These are phyloP conservation scores for Actinostola sp. DNA, from an alignment of 92 coral and sea anemone genomes.

Conservation along the genomic window DNA sequence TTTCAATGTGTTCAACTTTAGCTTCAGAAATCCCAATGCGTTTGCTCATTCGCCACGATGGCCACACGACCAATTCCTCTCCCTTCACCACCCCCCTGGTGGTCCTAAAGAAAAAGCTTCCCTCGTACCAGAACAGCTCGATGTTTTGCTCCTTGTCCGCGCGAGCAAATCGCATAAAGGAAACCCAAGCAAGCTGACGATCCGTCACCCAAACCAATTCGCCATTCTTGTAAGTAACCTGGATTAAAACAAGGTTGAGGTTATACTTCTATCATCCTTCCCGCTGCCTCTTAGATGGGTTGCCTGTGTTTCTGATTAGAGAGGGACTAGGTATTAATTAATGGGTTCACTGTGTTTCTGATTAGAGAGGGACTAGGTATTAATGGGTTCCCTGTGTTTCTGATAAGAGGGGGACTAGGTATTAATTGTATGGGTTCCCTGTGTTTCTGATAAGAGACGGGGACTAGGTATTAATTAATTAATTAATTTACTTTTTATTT, in stretches of 20 bases:
- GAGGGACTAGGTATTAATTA: too few relatives aligned
- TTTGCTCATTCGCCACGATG: constrained; percentile 59
- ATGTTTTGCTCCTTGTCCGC: constrained; percentile 77
- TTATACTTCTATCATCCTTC: too few relatives aligned
- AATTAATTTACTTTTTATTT: too few relatives aligned
- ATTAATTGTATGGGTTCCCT: too few relatives aligned
- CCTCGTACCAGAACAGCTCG: constrained; percentile 76
- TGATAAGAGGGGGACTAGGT: too few relatives aligned
- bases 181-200: constrained; percentile 83
- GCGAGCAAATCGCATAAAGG: constrained; percentile 91
- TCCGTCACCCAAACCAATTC: constrained; percentile 81
- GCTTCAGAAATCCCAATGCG: constrained; percentile 64
- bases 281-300: too few relatives aligned
- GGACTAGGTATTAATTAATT: too few relatives aligned
- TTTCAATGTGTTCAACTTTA: constrained; percentile 21
- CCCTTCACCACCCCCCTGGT: constrained; percentile 74
- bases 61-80: constrained; percentile 93
- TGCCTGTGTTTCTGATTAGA: too few relatives aligned
- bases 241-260: constrained; percentile 1
- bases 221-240: constrained; percentile 90
- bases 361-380: too few relatives aligned
- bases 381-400: too few relatives aligned
- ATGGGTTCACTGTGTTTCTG: too few relatives aligned
- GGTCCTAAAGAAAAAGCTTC: constrained; percentile 77
- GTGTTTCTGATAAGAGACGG: too few relatives aligned